phyloP scores from a whole-genome alignment of 2,797 vertebrate genomes.

The Tauraco hartlaubi region DNA sequence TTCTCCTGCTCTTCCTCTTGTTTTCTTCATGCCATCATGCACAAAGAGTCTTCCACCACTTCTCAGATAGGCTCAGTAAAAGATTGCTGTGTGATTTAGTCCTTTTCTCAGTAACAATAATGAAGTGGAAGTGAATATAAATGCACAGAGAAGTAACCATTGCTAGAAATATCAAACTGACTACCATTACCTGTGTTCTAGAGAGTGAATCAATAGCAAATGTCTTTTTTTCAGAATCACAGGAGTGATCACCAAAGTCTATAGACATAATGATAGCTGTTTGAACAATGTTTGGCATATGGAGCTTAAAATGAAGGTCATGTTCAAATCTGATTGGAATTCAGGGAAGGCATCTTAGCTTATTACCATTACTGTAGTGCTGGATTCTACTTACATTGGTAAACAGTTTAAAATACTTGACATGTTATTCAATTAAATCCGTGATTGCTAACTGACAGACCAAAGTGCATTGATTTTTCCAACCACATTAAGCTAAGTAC shows the following conservation, averaged over 20 bases:
- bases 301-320: slow-evolving; percentile 44
- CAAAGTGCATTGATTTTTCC: slow-evolving; percentile 64
- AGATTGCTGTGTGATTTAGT: not conserved
- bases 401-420: slow-evolving; percentile 70
- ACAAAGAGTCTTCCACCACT: not conserved
- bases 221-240: not conserved
- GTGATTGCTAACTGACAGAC: slow-evolving; percentile 66
- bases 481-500: slow-evolving; percentile 59
- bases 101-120: not conserved
- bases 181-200: not conserved
- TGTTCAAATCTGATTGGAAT: slow-evolving; percentile 50
- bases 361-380: slow-evolving; percentile 49
- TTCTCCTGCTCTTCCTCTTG: not conserved
- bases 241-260: not conserved
- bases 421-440: slow-evolving; percentile 68
- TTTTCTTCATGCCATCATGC: not conserved
- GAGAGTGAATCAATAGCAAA: not conserved
- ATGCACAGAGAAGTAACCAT: not conserved
- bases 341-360: slow-evolving; percentile 30
- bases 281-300: not conserved
- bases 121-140: not conserved
- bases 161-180: not conserved
- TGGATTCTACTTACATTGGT: slow-evolving; percentile 55
- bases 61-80: not conserved
- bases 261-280: not conserved